Base-by-base conservation (phyloP, 1,140 invertebrate species). In the Zaprionus nigranus region DNA sequence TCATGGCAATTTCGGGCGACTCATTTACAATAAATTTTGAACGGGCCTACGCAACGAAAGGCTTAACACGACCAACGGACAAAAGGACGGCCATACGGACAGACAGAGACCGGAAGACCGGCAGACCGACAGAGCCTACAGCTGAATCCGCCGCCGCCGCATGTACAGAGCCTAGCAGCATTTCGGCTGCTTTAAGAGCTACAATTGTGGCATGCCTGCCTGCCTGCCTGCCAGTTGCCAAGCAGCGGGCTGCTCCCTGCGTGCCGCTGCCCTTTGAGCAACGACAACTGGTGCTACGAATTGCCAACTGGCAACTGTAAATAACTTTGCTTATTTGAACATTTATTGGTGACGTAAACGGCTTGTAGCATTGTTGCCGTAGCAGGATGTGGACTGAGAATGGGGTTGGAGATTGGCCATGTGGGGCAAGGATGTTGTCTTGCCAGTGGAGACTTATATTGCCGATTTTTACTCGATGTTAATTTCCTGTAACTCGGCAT, bases 261-360 rank as follows among this genome's bases (percentile, higher is more conserved):
- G 40, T 9, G 5, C 15, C 40, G n/a, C 40, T 57, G 12, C 58
- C 36, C 34, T n/a, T 20, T 51, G 20, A 51, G 46, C 20, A 9
- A 7, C 20, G 12, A 51, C 20, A 51, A 51, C 46, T 51, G 46
- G 20, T 51, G 46, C 46, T 24, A 13, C 46, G 46, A 51, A 51
- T 51, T 51, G 46, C 46, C 46, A 51, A 51, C 20, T 51, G 43
- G 61, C 66, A 49, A 67, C 76, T 85, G 85, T 90, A 90, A 88
- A 88, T 90, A 88, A 88, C 86, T 88, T 88, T 85, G 75, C 85
- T 79, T 88, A 90, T 88, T 82, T 78, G 67, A 85, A 85, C 85
- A 88, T 88, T 88, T 88, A 88, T 88, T 85, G 85, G 85, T 85
- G 86, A 88, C 86, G 81, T 83, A 88, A 90, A 88, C 69, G 84